These are phyloP conservation scores for Dissostichus mawsoni DNA, from an alignment of 2,113 vertebrate genomes.

Conservation along the genomic window DNA sequence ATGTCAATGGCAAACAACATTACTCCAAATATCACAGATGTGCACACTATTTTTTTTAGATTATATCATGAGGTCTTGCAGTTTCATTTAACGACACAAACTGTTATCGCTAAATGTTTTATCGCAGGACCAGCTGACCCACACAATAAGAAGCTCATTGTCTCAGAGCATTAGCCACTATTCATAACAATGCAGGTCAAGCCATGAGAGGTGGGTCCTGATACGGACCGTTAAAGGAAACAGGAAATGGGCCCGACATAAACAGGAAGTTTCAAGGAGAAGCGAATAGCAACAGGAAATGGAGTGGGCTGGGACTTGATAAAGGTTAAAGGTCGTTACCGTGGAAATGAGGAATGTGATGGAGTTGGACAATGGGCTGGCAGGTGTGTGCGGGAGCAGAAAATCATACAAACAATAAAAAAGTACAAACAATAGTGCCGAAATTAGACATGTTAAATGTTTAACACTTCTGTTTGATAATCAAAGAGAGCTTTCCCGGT, in stretches of 20 bases:
- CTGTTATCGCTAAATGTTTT: slow-evolving; percentile 30
- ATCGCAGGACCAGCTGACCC: slow-evolving; percentile 28
- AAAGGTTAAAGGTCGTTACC: slow-evolving; percentile 74
- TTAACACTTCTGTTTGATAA: slow-evolving; percentile 1
- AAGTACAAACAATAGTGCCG: slow-evolving; percentile 59
- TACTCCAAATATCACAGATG: background rate
- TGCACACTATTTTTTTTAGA: background rate
- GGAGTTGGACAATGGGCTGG: slow-evolving; percentile 79
- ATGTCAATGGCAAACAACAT: background rate
- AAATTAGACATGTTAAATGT: slow-evolving; percentile 38
- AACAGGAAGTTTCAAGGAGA: slow-evolving; percentile 86
- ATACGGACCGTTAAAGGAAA: slow-evolving; percentile 64
- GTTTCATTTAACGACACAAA: background rate
- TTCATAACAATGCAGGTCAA: slow-evolving; percentile 70
- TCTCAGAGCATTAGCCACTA: slow-evolving; percentile 52
- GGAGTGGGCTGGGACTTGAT: slow-evolving; percentile 74
- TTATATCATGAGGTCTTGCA: background rate
- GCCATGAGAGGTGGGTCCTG: slow-evolving; percentile 56
- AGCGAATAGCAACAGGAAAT: slow-evolving; percentile 84
- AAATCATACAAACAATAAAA: slow-evolving; percentile 33
- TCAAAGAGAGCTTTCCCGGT: background rate
- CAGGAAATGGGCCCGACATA: slow-evolving; percentile 81
- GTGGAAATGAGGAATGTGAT: slow-evolving; percentile 73
- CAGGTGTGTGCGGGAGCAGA: slow-evolving; percentile 78
- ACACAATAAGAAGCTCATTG: slow-evolving; percentile 58